Evolutionary conservation across 2,888 invertebrate species (phyloP).

Genomic region (Chydorus sphaericus): DNA sequence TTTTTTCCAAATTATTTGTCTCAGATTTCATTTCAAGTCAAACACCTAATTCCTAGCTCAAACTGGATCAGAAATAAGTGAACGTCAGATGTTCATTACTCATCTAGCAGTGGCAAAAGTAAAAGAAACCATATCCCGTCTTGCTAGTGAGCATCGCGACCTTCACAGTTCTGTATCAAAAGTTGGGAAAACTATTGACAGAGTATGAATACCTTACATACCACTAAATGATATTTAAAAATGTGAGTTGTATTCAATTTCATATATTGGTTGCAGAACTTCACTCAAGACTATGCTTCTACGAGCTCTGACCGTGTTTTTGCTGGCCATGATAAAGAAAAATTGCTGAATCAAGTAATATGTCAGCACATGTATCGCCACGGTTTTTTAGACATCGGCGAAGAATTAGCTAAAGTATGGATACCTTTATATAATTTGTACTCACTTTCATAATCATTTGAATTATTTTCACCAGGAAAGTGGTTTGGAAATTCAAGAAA

Average conservation of each 20-base stretch:
- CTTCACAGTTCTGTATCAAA: slow-evolving; percentile 69
- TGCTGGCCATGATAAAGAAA: slow-evolving; percentile 48
- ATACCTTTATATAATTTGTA: not conserved
- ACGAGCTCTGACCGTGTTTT: slow-evolving; percentile 75
- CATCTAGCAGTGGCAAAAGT: slow-evolving; percentile 59
- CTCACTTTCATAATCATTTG: not conserved
- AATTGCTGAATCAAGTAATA: slow-evolving; percentile 69
- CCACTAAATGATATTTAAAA: not conserved
- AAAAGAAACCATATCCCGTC: slow-evolving; percentile 63
- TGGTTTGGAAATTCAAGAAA: slow-evolving; percentile 43
- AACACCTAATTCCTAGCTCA: slow-evolving; percentile 14
- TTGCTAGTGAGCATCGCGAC: slow-evolving; percentile 70
- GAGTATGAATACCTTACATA: slow-evolving; percentile 31
- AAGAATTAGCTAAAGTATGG: slow-evolving; percentile 48
- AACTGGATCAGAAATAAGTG: slow-evolving; percentile 47
- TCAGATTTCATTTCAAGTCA: slow-evolving; percentile 5
- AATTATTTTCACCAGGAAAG: slow-evolving; percentile 44
- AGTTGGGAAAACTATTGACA: slow-evolving; percentile 92
- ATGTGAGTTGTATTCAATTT: not conserved
- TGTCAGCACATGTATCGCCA: slow-evolving; percentile 91
- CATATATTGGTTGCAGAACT: slow-evolving; percentile 43
- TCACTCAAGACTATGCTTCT: slow-evolving; percentile 76
- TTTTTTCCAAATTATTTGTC: slow-evolving; percentile 1
- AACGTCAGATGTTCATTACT: slow-evolving; percentile 55
- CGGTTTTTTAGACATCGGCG: slow-evolving; percentile 85